Evolutionary conservation across 2,888 invertebrate species (phyloP), one percentile per base, ranked within the genome.

Genomic region (Acronicta alni): DNA sequence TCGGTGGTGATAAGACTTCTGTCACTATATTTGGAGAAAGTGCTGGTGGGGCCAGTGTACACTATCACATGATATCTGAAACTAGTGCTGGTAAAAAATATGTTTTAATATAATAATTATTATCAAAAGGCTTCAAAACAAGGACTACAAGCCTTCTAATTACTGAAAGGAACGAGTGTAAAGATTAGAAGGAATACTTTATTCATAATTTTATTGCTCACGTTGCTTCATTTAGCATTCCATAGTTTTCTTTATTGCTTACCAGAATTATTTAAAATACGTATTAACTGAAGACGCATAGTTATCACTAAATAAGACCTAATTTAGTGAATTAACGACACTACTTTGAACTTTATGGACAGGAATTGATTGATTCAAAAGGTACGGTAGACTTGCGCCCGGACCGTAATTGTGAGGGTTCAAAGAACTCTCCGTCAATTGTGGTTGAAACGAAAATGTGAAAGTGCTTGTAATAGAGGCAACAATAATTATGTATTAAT

Each of bases 11-110:
- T 84, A 95, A 95, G 0, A 84, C 95, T 20, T 95, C 95, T 8
- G 96, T 96, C 0, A 96, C 96, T 0, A 90, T 96, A 51, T 96
- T 96, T 67, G 96, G 96, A 0, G 96, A 96, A 77, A 96, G 96
- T 77, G 96, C 96, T 0, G 96, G 96, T 4, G 96, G 96, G 0
- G 96, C 95, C 0, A 96, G 96, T 73, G 96, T 95, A 1, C 96
- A 96, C 39, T 96, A 95, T 63, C 96, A 96, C 67, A 96, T 96
- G 96, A 87, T 96, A 41, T 96, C 96, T n/a, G 89, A 94, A 37
- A 88, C 94, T 32, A 95, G 95, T 26, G 86, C 81, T 76, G 95
- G 95, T 95, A 86, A 68, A n/a, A n/a, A n/a, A 43, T 15, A 7
- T 49, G 4, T 15, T 30, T 30, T 30, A 3, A 30, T 12, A 12